phyloP scores from a whole-genome alignment of 2,113 vertebrate genomes.

The Phocoena phocoena region DNA sequence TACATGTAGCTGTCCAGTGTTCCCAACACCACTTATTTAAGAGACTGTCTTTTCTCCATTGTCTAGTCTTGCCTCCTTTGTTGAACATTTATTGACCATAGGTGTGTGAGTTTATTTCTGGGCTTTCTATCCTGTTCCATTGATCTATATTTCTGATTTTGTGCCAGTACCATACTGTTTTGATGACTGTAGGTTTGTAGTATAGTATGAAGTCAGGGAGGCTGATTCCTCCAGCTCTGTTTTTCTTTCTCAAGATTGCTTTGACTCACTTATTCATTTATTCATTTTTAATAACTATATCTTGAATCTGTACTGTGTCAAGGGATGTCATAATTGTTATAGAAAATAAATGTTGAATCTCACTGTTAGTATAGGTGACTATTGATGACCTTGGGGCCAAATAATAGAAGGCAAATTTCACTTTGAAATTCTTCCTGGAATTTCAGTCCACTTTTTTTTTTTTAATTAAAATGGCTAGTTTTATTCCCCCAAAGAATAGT shows the following conservation, averaged over 20 bases:
- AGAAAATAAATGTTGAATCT: neutral
- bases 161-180: neutral
- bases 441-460: conserved; percentile 31
- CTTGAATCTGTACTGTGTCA: neutral
- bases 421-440: conserved; percentile 38
- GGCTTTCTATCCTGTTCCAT: neutral
- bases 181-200: neutral
- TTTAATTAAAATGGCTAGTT: neutral
- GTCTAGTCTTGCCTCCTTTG: neutral
- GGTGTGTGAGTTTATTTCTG: neutral
- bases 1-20: neutral
- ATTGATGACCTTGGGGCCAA: neutral
- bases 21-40: neutral
- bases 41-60: neutral
- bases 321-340: neutral
- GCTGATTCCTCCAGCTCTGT: neutral
- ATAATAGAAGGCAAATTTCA: neutral
- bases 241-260: neutral
- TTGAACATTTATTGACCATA: neutral
- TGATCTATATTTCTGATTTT: neutral
- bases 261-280: neutral
- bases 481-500: neutral
- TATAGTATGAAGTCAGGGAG: neutral
- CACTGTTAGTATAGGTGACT: neutral
- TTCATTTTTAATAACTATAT: conserved; percentile 9